phyloP scores from a whole-genome alignment of 2,113 vertebrate species.

The Mesembrinibis cayennensis region DNA sequence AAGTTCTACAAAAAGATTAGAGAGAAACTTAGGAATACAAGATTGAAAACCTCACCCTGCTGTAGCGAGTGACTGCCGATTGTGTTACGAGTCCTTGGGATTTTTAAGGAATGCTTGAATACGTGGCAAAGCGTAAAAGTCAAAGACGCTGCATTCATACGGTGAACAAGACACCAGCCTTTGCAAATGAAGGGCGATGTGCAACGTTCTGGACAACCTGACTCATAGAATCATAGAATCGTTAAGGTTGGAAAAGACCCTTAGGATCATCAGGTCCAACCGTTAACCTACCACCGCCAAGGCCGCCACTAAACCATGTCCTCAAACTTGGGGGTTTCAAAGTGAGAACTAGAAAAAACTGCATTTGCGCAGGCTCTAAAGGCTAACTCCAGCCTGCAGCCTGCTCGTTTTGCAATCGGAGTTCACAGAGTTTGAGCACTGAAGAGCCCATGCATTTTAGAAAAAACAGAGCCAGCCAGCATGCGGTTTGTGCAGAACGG shows the following conservation, averaged over 20 bases:
- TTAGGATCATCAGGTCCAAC: too few species aligned
- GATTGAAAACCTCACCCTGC: neutral
- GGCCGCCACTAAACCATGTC: too few species aligned
- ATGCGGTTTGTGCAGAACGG: too few species aligned
- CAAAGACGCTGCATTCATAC: accelerated
- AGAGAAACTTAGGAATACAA: neutral
- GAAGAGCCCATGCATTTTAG: neutral
- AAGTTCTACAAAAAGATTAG: neutral
- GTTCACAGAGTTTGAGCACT: neutral
- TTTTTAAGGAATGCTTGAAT: neutral
- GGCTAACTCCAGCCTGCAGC: neutral
- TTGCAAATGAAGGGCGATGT: accelerated
- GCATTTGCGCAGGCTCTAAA: neutral
- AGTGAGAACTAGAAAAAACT: neutral
- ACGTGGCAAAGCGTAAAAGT: accelerated
- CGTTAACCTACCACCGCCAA: too few species aligned
- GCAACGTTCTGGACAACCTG: neutral
- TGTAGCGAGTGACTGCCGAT: neutral
- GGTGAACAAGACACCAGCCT: neutral
- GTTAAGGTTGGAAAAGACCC: too few species aligned
- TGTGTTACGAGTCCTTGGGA: neutral
- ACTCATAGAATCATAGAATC: too few species aligned
- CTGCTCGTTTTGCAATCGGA: neutral
- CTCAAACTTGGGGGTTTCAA: neutral
- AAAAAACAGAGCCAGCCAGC: neutral